Evolutionary conservation across 2,113 vertebrate genomes (phyloP).

Genomic region (Ellobius talpinus): DNA sequence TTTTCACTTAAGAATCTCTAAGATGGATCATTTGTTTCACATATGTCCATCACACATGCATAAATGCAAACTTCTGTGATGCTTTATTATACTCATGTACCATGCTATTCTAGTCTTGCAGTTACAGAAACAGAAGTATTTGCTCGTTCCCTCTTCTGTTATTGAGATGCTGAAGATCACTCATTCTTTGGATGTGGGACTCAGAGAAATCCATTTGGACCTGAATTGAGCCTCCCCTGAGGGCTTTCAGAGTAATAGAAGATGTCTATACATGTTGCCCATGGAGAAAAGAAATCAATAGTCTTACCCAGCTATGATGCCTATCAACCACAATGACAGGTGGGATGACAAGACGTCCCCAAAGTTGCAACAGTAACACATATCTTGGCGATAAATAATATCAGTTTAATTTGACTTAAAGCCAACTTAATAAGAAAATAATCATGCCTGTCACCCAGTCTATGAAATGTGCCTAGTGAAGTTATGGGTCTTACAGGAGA

Average conservation of each 20-base stretch:
- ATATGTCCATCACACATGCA: not conserved
- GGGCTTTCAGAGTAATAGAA: not conserved
- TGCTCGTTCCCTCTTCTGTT: not conserved
- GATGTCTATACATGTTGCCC: not conserved
- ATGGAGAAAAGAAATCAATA: not conserved
- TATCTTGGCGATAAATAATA: not conserved
- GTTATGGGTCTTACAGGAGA: not conserved
- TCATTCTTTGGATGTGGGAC: not conserved
- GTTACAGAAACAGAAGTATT: constrained; percentile 5
- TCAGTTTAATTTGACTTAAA: not conserved
- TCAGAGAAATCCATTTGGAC: not conserved
- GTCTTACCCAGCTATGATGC: not conserved
- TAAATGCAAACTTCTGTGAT: not conserved
- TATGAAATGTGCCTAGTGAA: not conserved
- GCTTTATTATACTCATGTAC: not conserved
- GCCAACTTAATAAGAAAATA: not conserved
- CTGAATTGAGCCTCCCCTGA: not conserved
- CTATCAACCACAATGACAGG: not conserved
- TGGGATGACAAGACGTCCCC: too few relatives aligned
- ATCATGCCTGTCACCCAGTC: not conserved
- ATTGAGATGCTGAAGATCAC: not conserved
- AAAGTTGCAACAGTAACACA: not conserved
- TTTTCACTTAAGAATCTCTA: not conserved
- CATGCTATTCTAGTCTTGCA: not conserved
- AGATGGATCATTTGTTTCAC: not conserved